Conservation (phyloP, 2,113 vertebrate species). For the Alligator mississippiensis region DNA sequence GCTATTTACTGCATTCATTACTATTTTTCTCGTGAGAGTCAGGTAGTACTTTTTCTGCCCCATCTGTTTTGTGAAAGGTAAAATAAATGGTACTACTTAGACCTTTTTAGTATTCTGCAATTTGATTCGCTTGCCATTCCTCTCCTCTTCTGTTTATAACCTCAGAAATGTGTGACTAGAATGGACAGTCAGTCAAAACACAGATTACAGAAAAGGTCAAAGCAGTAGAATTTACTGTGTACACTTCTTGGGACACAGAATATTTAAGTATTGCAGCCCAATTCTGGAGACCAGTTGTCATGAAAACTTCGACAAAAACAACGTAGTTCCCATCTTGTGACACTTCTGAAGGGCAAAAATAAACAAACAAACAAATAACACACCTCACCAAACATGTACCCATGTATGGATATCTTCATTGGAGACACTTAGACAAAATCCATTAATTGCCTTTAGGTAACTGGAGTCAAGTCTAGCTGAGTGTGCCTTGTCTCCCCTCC, state of each 20-base stretch:
- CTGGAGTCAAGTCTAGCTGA: no score
- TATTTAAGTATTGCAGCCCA: conserved; percentile 58
- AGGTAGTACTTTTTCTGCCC: conserved; percentile 64
- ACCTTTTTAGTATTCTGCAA: conserved; percentile 81
- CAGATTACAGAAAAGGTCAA: conserved; percentile 81
- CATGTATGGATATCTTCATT: neutral
- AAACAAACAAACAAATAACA: neutral
- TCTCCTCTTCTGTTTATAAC: conserved; percentile 68
- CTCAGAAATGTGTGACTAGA: conserved; percentile 66
- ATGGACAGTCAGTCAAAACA: conserved; percentile 78
- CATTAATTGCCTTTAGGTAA: neutral
- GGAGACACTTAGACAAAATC: neutral
- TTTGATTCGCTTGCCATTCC: conserved; percentile 75
- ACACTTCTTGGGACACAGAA: conserved; percentile 39
- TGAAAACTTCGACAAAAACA: conserved; percentile 4
- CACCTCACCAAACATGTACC: neutral
- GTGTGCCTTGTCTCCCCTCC: no score
- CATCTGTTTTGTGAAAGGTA: conserved; percentile 67
- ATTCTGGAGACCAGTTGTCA: conserved; percentile 50
- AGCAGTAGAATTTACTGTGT: conserved; percentile 50
- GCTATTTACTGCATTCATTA: conserved; percentile 57
- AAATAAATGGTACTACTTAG: conserved; percentile 70
- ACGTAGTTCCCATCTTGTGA: neutral
- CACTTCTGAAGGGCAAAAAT: neutral
- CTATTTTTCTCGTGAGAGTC: conserved; percentile 39